Evolutionary conservation across 2,113 vertebrate genomes (phyloP), one percentile per base, ranked within the genome.

Genomic region (Taurulus bubalis): DNA sequence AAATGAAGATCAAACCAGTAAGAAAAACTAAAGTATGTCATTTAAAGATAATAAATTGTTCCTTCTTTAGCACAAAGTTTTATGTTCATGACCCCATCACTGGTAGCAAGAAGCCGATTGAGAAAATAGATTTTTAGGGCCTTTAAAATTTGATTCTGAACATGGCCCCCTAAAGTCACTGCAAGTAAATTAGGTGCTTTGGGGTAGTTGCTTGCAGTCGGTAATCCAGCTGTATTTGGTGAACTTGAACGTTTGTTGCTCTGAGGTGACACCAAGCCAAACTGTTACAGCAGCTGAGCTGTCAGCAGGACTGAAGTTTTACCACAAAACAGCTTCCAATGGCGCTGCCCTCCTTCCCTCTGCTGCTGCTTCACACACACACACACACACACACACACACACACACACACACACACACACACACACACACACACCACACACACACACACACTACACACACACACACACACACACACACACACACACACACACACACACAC

Each of bases 341-440:
- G 49, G 74, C 74, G 55, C 34, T 28, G 47, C 56, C 60, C 55
- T 59, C 40, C 53, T 42, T 78, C 60, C 26, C 22, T 7, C 30
- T 75, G 26, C 70, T 82, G 68, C 78, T 77, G 49, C 82, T 67
- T 78, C 30, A 32, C 30, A 32, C 30, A 32, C 30, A 32, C 30
- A 32, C 30, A 32, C 30, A 32, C 4, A 4, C 30, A 32, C 30
- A 4, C 30, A 3, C 30, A 4, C 30, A 32, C 30, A 32, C 30
- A 32, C 30, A 4, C 30, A 32, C 30, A 32, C 30, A 4, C 30
- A 32, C 89, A 89, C 90, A 88, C 87, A 92, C 77, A 90, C 89
- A 72, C 84, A n/a, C 80, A 84, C 75, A 89, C 30, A 32, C 30
- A 32, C 30, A 32, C 30, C 30, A 32, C 30, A 32, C 30, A 32